Percentiles rank a stretch among this genome's conserved stretches.
These are phyloP conservation scores for Grallaria varia DNA, from an alignment of 2,113 vertebrate species.

Conservation along the genomic window DNA sequence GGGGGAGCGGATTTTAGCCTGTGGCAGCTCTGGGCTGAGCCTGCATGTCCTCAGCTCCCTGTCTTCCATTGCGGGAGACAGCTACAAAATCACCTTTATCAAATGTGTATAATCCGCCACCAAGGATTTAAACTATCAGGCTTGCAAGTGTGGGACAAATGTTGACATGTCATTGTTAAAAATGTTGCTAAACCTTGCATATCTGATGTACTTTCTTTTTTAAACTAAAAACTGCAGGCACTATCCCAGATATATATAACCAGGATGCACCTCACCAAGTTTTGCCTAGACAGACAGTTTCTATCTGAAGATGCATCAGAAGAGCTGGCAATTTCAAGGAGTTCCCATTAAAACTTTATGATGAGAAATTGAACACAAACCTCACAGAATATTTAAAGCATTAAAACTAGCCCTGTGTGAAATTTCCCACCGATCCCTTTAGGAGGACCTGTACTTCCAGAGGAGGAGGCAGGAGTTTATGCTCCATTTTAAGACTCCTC, in stretches of 20 bases:
- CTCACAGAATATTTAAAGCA: constrained; percentile 26
- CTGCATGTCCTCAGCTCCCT: neutral
- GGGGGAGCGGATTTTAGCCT: neutral
- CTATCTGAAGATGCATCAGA: constrained; percentile 9
- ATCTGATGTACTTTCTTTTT: constrained; percentile 19
- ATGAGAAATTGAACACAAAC: constrained; percentile 36
- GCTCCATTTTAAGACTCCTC: constrained; percentile 40
- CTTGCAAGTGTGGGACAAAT: constrained; percentile 5
- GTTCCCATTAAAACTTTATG: constrained; percentile 62
- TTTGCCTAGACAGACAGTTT: constrained; percentile 47
- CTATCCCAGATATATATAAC: neutral
- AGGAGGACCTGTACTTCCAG: neutral
- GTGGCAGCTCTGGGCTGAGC: neutral
- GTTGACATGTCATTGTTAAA: neutral
- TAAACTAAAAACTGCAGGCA: neutral
- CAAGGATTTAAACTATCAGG: constrained; percentile 12
- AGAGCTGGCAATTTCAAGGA: constrained; percentile 32
- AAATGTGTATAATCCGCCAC: neutral
- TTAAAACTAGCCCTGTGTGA: constrained; percentile 59
- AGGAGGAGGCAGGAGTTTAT: constrained; percentile 42
- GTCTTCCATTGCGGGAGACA: neutral
- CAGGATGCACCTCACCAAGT: constrained; percentile 38
- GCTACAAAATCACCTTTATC: constrained; percentile 9
- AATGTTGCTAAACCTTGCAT: constrained; percentile 8
- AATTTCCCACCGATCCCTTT: neutral